phyloP scores from a whole-genome alignment of 2,113 vertebrate species.

The Trogon surrucura region DNA sequence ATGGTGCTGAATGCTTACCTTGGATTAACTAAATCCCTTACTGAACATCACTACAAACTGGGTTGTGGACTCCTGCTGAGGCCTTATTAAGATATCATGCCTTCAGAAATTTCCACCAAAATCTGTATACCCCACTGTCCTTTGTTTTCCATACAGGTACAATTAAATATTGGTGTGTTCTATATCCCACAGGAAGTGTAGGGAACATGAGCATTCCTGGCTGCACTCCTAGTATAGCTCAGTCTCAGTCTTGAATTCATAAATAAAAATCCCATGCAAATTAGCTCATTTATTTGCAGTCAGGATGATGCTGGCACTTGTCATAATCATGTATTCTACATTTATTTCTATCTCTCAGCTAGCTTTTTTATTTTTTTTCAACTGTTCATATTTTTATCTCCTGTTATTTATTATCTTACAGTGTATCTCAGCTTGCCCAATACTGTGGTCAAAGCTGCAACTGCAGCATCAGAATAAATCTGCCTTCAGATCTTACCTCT shows the following conservation, averaged over 20 bases:
- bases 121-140: background rate
- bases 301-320: conserved; percentile 29
- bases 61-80: background rate
- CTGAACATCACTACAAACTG: background rate
- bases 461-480: conserved; percentile 37
- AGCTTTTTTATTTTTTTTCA: background rate
- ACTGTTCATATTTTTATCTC: conserved; percentile 48
- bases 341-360: conserved; percentile 51
- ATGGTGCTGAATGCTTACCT: background rate
- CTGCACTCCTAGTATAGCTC: background rate
- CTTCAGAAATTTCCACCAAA: background rate
- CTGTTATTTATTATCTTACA: conserved; percentile 36
- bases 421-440: conserved; percentile 30
- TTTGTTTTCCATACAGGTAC: background rate
- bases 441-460: conserved; percentile 29
- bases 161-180: background rate
- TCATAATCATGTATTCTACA: conserved; percentile 26
- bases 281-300: conserved; percentile 40
- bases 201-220: conserved; percentile 5
- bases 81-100: background rate
- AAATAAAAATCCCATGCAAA: conserved; percentile 60
- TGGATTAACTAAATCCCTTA: background rate
- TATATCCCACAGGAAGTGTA: background rate
- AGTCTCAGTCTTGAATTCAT: conserved; percentile 65
- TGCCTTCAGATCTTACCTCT: background rate